Conservation (phyloP, 2,797 vertebrate genomes). For the Cossypha polioptera region DNA sequence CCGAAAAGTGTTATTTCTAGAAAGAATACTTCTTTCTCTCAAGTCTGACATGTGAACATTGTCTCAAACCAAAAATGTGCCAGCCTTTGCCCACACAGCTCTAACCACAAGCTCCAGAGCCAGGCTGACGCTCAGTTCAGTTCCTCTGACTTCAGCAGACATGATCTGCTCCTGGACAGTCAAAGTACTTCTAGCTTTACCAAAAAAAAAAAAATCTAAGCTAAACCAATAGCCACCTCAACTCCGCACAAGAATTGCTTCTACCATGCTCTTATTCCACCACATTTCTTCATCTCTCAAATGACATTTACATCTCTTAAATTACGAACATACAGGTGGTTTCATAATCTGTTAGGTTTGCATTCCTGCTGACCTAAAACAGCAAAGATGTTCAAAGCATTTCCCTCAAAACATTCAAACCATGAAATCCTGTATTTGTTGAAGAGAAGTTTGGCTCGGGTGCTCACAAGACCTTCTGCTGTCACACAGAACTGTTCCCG, state of each 20-base stretch:
- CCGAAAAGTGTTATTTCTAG: background rate
- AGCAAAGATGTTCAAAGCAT: background rate
- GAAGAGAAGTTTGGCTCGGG: background rate
- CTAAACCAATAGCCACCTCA: background rate
- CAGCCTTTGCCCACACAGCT: background rate
- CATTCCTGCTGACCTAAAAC: background rate
- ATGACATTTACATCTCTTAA: background rate
- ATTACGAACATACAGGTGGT: background rate
- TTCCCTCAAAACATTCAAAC: background rate
- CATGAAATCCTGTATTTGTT: background rate
- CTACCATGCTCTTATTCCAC: background rate
- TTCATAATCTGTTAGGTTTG: background rate
- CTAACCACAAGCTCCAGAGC: background rate
- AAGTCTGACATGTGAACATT: background rate
- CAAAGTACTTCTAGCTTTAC: background rate
- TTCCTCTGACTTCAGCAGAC: background rate
- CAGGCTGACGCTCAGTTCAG: background rate
- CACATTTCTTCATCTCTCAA: background rate
- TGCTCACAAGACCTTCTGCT: background rate
- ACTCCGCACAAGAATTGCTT: background rate
- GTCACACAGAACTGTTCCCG: background rate
- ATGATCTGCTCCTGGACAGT: background rate
- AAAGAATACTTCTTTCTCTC: background rate
- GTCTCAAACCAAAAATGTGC: background rate
- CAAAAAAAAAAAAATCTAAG: background rate